These are phyloP conservation scores for Chaenodraco wilsoni DNA, from an alignment of 2,797 vertebrate genomes.

Conservation along the genomic window DNA sequence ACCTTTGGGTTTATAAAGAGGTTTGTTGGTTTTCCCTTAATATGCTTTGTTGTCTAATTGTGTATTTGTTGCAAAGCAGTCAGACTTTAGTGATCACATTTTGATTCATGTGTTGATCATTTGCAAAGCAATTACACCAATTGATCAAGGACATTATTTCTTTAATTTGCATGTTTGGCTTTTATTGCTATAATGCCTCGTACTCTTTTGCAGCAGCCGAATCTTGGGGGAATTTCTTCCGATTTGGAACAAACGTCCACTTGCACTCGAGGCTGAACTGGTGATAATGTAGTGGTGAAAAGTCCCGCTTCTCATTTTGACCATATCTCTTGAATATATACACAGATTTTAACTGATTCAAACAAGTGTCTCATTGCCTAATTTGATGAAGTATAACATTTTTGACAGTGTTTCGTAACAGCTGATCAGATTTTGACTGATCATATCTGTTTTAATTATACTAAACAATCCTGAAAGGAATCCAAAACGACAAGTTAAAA, in stretches of 20 bases:
- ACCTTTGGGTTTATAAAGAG: constrained; percentile 88
- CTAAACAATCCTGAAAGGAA: constrained; percentile 18
- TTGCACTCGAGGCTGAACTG: too few relatives aligned
- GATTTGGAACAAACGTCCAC: too few relatives aligned
- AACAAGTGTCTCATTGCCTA: too few relatives aligned
- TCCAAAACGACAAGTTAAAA: constrained; percentile 33
- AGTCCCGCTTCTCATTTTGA: too few relatives aligned
- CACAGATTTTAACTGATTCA: too few relatives aligned
- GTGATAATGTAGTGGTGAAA: too few relatives aligned
- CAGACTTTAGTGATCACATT: neutral
- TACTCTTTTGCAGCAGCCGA: too few relatives aligned
- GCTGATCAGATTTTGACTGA: neutral
- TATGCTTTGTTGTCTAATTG: constrained; percentile 37
- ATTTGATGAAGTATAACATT: too few relatives aligned
- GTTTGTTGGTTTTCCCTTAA: constrained; percentile 55
- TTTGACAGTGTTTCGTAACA: neutral
- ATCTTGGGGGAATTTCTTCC: too few relatives aligned
- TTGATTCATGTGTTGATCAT: constrained; percentile 16
- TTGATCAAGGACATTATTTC: constrained; percentile 6
- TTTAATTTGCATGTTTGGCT: neutral
- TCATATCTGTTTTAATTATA: neutral
- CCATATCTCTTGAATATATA: too few relatives aligned
- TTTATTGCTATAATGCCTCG: neutral
- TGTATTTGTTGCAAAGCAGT: constrained; percentile 10
- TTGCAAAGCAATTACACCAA: neutral